These are phyloP conservation scores for Aotus griseimembra DNA, from an alignment of 2,797 vertebrate species.

Conservation along the genomic window DNA sequence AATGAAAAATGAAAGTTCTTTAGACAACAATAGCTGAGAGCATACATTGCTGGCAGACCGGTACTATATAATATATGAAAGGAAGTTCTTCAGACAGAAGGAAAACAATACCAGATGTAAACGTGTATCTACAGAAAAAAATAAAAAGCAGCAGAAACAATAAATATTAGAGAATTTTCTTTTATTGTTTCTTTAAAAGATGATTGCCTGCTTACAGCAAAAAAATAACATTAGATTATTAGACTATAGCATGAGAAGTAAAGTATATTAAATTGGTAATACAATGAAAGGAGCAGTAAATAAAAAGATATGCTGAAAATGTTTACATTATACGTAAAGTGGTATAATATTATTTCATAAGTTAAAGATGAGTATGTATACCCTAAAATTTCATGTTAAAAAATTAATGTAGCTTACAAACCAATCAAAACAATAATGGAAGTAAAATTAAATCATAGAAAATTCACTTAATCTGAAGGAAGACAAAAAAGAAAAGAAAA, in stretches of 20 bases:
- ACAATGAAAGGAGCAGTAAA: not conserved
- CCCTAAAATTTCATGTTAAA: not conserved
- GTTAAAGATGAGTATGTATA: not conserved
- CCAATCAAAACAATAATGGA: not conserved
- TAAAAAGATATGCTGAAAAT: not conserved
- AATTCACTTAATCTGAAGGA: not conserved
- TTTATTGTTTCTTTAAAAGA: not conserved
- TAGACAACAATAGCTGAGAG: not conserved
- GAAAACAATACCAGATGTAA: slow-evolving; percentile 56
- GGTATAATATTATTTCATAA: not conserved
- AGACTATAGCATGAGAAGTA: not conserved
- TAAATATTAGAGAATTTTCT: not conserved
- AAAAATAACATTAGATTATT: not conserved
- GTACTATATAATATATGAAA: slow-evolving; percentile 28
- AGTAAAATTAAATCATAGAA: not conserved
- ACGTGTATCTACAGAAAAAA: not conserved
- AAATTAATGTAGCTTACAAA: not conserved
- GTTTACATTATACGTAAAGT: not conserved
- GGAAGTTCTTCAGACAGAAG: slow-evolving; percentile 57
- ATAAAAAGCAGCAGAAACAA: not conserved
- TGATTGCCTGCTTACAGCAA: not conserved
- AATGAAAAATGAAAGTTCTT: slow-evolving; percentile 2
- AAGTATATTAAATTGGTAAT: not conserved
- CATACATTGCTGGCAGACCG: not conserved
- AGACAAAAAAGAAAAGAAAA: not conserved